Base-by-base conservation (phyloP, 2,797 vertebrate genomes). In the Gephyroberyx darwinii region DNA sequence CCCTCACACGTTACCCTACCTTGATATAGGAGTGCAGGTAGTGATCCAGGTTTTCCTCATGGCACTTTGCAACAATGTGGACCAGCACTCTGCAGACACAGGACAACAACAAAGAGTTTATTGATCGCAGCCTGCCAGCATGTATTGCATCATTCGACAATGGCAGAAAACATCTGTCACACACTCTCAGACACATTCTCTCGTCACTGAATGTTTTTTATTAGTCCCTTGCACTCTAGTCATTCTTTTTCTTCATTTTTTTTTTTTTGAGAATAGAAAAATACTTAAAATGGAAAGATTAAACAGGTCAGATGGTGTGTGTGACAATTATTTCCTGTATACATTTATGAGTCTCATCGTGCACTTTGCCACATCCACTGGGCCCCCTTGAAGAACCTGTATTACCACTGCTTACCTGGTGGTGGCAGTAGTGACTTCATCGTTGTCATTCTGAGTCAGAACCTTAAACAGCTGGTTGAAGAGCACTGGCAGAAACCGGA, bases 401-500 rank as follows among this genome's bases (percentile, higher is more conserved):
- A 84, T 41, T 82, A 72, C 82, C 71, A 17, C 20, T 33, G 8
- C 75, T 75, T 95, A 99, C 98, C 98, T 98, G 88, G 95, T 96
- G 90, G 96, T 93, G 79, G 95, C 88, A 69, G 93, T 93, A 59
- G 93, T 93, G 85, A 98, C 95, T 55, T 98, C 96, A 22, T 98
- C 97, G 1, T 96, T 93, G 52, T 94, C 94, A 63, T 96, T 98
- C 88, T 98, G 94, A 69, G 96, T 95, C 77, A 99, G 93, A 88
- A 98, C 95, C 91, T 96, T 94, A 86, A 99, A 96, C 68, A 99
- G 96, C 48, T 99, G 97, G 93, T 99, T 99, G 84, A 99, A 94
- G 77, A 99, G 95, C 71, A 99, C 84, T 22, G 98, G 98, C 77
- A 99, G 95, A 87, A 98, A 99, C 81, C 94, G 94, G 84, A 98